Conservation (phyloP, 2,888 invertebrate genomes). For the Nephrotoma guestfalica region DNA sequence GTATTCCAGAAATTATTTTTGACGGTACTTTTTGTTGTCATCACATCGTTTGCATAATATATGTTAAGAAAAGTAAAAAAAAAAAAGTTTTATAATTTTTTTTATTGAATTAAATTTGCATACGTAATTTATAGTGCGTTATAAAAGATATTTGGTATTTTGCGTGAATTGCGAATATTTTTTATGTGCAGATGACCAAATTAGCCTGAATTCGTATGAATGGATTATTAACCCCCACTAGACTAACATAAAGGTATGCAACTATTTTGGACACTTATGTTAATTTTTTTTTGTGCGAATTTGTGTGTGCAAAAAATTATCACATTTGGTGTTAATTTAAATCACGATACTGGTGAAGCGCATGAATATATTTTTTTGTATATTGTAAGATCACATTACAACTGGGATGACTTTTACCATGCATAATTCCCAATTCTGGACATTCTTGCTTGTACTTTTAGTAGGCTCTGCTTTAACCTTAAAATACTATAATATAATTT, state of each 20-base stretch:
- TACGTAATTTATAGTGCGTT: neutral
- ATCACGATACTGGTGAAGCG: neutral
- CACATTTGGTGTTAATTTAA: neutral
- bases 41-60: neutral
- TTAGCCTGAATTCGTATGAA: neutral
- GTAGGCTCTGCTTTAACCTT: too few species aligned
- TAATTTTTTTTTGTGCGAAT: too few species aligned
- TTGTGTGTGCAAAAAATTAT: too few species aligned
- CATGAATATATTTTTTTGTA: too few species aligned
- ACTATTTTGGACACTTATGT: neutral
- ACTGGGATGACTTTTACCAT: too few species aligned
- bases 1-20: neutral
- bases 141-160: neutral
- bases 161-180: neutral
- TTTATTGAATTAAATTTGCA: neutral
- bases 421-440: too few species aligned
- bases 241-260: neutral
- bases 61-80: neutral
- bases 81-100: neutral
- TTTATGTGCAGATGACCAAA: neutral
- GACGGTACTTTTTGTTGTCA: neutral
- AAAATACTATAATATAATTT: too few species aligned
- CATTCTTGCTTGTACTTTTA: too few species aligned
- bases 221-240: neutral
- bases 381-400: too few species aligned